Evolutionary conservation across 2,113 vertebrate genomes (phyloP).

Genomic region (Gopherus evgoodei): DNA sequence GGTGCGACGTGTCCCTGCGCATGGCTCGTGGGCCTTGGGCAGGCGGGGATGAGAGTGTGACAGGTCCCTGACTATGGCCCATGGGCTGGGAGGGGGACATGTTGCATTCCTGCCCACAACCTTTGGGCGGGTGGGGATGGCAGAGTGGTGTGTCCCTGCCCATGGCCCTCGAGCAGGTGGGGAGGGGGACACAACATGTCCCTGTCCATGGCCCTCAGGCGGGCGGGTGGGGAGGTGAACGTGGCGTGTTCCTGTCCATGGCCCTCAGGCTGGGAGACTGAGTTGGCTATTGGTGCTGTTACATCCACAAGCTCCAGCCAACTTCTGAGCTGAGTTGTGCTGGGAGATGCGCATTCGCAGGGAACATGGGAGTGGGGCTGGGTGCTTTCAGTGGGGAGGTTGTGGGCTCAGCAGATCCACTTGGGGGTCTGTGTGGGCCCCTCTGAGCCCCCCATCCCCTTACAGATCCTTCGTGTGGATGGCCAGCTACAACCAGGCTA

Average conservation of each 20-base stretch:
- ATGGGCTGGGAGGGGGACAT: neutral
- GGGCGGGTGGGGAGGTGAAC: no score
- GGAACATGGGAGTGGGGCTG: neutral
- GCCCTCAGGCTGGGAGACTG: neutral
- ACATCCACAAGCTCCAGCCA: neutral
- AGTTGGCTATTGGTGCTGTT: neutral
- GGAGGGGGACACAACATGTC: fast-evolving
- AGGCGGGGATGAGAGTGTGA: no score
- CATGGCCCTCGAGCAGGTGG: no score
- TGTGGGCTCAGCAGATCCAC: neutral
- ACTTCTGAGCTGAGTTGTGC: neutral
- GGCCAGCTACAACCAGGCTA: constrained; percentile 85
- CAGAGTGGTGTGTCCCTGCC: no score
- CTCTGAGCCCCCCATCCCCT: neutral
- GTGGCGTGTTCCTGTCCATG: neutral
- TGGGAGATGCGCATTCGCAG: neutral
- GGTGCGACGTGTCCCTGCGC: no score
- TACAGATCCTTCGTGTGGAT: constrained; percentile 89
- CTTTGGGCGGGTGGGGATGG: neutral
- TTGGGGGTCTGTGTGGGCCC: fast-evolving
- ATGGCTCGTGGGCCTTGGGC: no score
- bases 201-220: neutral
- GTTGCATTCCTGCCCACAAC: neutral
- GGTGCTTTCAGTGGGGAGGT: neutral
- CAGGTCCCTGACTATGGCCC: neutral